Evolutionary conservation across 2,797 vertebrate species (phyloP).

Genomic region (Lates japonicus): DNA sequence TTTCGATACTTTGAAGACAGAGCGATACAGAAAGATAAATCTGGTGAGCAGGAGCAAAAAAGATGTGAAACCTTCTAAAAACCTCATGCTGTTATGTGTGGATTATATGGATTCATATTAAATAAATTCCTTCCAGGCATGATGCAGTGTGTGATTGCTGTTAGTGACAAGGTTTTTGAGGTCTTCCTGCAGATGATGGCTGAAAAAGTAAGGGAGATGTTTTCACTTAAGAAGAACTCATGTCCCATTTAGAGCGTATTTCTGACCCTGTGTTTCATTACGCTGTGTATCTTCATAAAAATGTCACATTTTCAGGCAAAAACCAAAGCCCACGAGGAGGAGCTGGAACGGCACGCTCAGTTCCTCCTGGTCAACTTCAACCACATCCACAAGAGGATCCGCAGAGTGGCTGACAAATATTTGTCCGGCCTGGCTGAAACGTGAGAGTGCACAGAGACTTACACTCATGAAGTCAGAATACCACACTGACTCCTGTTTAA

Average conservation of each 20-base stretch:
- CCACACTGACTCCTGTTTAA: neutral
- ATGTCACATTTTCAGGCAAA: conserved; percentile 86
- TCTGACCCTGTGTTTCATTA: neutral
- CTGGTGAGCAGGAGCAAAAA: conserved; percentile 84
- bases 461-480: neutral
- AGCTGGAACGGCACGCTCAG: conserved; percentile 95
- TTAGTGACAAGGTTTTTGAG: conserved; percentile 98
- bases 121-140: conserved; percentile 86
- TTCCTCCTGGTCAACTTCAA: conserved; percentile 98
- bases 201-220: conserved; percentile 89
- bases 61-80: fast-evolving
- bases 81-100: neutral
- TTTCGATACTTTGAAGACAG: conserved; percentile 98
- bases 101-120: neutral
- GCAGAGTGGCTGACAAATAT: conserved; percentile 96
- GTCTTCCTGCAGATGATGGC: conserved; percentile 97
- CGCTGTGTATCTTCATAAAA: neutral
- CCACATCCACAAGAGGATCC: conserved; percentile 97
- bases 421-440: conserved; percentile 96
- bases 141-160: conserved; percentile 98
- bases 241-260: neutral
- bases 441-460: conserved; percentile 79
- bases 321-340: conserved; percentile 95
- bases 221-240: neutral
- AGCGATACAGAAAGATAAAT: conserved; percentile 99